Base-by-base conservation (phyloP, 2,113 vertebrate genomes). In the Chitala chitala region DNA sequence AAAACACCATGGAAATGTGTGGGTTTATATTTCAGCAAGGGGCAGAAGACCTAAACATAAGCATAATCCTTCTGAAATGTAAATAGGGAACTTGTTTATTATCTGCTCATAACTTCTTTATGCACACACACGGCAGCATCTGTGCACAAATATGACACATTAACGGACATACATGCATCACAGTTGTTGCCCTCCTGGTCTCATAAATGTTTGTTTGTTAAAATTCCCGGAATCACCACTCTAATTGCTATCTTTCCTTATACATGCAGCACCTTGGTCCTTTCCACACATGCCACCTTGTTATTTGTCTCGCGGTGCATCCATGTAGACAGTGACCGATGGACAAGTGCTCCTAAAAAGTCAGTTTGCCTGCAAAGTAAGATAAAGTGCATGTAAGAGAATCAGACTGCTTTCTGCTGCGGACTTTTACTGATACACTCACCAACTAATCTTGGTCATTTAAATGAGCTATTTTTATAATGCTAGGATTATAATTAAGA, bases 381-480 rank as follows among this genome's bases (percentile, higher is more conserved):
- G 66, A 78, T 73, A 78, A 50, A 24, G 31, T 20, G 10, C 24
- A 17, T 15, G 24, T 20, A 15, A 4, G 22, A 40, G 50, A 31
- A 40, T 58, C 15, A 13, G 59, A 26, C 59, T 26, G 9, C 74
- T 72, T 76, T 76, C 72, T 54, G 66, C 50, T 10, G 40, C 22
- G 31, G 42, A 29, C 44, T 78, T 46, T 46, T 61, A 76, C 51
- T 33, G 38, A 63, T 59, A n/a, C 40, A 69, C 73, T 74, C 61
- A 38, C 12, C 59, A 51, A 71, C 72, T 78, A 71, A 73, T 71
- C 68, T 69, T 48, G 38, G 42, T 69, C 36, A 75, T 76, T 78
- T 76, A 36, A 53, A 75, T 36, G 26, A 33, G 65, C 71, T 66
- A 58, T 78, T 78, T 76, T 73, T 65, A 65, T 46, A 38, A 71